A percentile compares a stretch with the other conserved stretches of the same genome.
phyloP scores from a whole-genome alignment of 2,113 vertebrate genomes.

The Pedionomus torquatus region DNA sequence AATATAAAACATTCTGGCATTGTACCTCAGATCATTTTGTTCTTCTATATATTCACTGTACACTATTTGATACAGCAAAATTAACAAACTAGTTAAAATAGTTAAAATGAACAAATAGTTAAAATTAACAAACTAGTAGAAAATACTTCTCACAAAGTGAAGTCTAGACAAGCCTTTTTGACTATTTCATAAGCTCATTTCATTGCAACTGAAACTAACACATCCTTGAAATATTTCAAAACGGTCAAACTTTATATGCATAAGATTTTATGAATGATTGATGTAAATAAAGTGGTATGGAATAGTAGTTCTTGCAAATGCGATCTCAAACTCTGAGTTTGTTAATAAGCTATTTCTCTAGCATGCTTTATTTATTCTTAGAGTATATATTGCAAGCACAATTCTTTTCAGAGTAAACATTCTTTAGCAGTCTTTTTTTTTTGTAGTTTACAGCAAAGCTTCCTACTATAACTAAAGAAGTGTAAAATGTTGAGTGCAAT shows the following conservation, averaged over 20 bases:
- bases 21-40: not conserved
- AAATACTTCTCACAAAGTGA: not conserved
- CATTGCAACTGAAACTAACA: not conserved
- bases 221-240: not conserved
- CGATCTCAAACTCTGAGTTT: not conserved
- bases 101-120: too few relatives aligned
- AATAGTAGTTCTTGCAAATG: not conserved
- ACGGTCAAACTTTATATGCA: not conserved
- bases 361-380: not conserved
- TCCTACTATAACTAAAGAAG: not conserved
- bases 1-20: not conserved
- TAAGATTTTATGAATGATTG: not conserved
- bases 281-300: not conserved
- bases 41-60: not conserved
- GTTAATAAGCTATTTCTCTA: not conserved
- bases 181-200: not conserved
- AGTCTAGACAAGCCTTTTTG: not conserved
- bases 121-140: not conserved
- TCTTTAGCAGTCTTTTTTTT: not conserved
- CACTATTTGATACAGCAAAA: not conserved
- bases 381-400: not conserved
- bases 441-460: not conserved
- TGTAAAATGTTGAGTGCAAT: not conserved
- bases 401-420: not conserved
- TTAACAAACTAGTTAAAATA: not conserved